Percentiles rank a stretch among this genome's conserved stretches.
phyloP scores from a whole-genome alignment of 2,888 invertebrate genomes.

The Eupithecia vulgata region DNA sequence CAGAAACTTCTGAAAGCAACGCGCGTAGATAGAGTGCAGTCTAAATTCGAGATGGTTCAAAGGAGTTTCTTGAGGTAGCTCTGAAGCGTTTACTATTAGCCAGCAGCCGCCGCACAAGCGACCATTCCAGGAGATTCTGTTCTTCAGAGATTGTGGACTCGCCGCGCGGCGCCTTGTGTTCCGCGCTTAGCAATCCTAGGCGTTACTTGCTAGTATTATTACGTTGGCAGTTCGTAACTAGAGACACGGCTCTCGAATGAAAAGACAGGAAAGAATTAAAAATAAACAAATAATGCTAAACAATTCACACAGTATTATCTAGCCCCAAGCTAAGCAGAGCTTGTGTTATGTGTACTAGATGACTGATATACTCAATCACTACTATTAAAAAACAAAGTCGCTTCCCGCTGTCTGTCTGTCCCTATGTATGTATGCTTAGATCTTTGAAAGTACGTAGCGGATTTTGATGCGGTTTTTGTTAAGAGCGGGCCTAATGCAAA shows the following conservation, averaged over 20 bases:
- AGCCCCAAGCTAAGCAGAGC: too few species aligned
- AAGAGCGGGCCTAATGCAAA: too few species aligned
- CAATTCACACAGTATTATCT: too few species aligned
- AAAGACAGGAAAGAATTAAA: too few species aligned
- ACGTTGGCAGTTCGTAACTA: not conserved
- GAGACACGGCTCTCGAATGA: too few species aligned
- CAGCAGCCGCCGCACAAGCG: conserved; percentile 85
- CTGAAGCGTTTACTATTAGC: conserved; percentile 81
- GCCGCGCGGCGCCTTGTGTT: conserved; percentile 91
- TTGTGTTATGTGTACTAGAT: too few species aligned
- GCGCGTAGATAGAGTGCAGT: conserved; percentile 82
- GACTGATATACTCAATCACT: too few species aligned
- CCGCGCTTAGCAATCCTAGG: conserved; percentile 91
- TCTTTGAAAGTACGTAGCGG: too few species aligned
- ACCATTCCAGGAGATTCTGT: conserved; percentile 90
- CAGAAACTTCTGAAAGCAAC: conserved; percentile 87
- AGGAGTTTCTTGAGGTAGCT: conserved; percentile 86
- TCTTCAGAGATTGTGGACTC: conserved; percentile 92
- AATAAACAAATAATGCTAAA: not conserved
- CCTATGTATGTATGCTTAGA: too few species aligned
- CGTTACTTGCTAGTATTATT: conserved; percentile 87
- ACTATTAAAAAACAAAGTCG: too few species aligned
- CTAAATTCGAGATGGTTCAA: conserved; percentile 87
- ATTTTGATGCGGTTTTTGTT: too few species aligned
- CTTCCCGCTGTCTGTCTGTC: too few species aligned